Evolutionary conservation across 64 coral and sea anemone species (phyloP).

Genomic region (Pachyseris speciosa): DNA sequence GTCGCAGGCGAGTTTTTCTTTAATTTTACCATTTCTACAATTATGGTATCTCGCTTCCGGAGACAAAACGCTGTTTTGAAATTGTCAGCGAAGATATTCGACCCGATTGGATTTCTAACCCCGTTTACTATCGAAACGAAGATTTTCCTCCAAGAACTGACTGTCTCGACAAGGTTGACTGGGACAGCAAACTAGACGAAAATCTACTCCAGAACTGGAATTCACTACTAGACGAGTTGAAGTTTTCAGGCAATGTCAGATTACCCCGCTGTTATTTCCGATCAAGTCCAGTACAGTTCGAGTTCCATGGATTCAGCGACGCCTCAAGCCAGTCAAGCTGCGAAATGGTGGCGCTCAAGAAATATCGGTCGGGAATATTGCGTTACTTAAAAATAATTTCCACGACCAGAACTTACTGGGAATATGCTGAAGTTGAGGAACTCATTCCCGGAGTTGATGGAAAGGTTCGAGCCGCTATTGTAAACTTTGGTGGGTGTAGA

Average conservation of each 20-base stretch:
- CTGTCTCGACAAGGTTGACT: slow-evolving; percentile 20
- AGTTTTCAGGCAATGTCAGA: background rate
- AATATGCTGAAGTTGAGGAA: too few species aligned
- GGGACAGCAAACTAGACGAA: background rate
- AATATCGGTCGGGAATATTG: too few species aligned
- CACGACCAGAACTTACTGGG: too few species aligned
- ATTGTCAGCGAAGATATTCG: slow-evolving; percentile 51
- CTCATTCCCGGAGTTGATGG: too few species aligned
- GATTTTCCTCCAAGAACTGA: slow-evolving; percentile 75
- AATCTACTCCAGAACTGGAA: slow-evolving; percentile 6
- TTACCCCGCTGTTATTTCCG: slow-evolving; percentile 51
- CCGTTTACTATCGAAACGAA: slow-evolving; percentile 54
- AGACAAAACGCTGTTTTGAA: slow-evolving; percentile 37
- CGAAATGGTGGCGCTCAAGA: too few species aligned
- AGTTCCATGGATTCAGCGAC: slow-evolving; percentile 51
- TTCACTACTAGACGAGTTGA: background rate
- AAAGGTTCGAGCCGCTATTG: too few species aligned
- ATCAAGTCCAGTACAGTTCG: background rate
- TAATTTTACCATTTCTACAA: background rate
- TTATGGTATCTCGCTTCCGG: too few species aligned
- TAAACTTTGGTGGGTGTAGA: too few species aligned
- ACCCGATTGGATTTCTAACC: slow-evolving; percentile 45
- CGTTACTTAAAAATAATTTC: too few species aligned
- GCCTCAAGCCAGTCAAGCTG: slow-evolving; percentile 37
- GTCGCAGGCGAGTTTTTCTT: slow-evolving; percentile 31